Conservation (phyloP, 2,797 vertebrate species). For the Chelon auratus region DNA sequence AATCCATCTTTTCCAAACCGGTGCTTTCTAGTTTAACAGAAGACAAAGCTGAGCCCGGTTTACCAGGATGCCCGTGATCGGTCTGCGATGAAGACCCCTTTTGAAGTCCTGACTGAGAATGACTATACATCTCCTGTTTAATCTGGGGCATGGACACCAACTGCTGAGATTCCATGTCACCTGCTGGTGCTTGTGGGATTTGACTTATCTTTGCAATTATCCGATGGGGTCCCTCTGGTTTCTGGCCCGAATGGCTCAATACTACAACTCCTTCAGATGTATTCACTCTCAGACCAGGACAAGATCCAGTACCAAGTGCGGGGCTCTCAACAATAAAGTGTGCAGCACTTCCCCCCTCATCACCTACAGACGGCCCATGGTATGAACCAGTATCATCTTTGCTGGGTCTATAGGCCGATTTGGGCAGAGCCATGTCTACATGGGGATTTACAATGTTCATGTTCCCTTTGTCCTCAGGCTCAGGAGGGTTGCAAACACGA, state of each 20-base stretch:
- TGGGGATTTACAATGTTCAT: slow-evolving; percentile 86
- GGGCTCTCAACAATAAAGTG: slow-evolving; percentile 89
- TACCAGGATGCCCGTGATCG: slow-evolving; percentile 91
- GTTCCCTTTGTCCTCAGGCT: slow-evolving; percentile 90
- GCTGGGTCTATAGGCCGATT: slow-evolving; percentile 87
- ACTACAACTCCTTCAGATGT: slow-evolving; percentile 97
- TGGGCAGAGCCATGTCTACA: slow-evolving; percentile 84
- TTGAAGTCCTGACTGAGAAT: slow-evolving; percentile 86
- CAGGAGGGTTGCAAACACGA: slow-evolving; percentile 91
- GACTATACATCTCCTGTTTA: slow-evolving; percentile 92
- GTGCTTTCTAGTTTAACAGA: slow-evolving; percentile 89
- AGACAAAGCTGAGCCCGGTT: slow-evolving; percentile 87
- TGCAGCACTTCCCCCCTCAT: slow-evolving; percentile 89
- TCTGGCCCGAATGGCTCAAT: slow-evolving; percentile 96
- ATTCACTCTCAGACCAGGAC: slow-evolving; percentile 94
- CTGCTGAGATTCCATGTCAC: slow-evolving; percentile 98
- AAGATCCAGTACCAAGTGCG: slow-evolving; percentile 84
- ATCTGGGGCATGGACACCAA: slow-evolving; percentile 95
- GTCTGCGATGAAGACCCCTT: slow-evolving; percentile 88
- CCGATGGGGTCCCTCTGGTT: slow-evolving; percentile 94
- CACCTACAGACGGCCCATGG: slow-evolving; percentile 82
- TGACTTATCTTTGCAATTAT: slow-evolving; percentile 98
- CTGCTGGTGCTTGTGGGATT: slow-evolving; percentile 94
- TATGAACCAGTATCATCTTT: slow-evolving; percentile 90
- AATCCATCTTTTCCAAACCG: slow-evolving; percentile 89